Conservation (phyloP, 2,888 invertebrate genomes). For the Invenusta paracnida region DNA sequence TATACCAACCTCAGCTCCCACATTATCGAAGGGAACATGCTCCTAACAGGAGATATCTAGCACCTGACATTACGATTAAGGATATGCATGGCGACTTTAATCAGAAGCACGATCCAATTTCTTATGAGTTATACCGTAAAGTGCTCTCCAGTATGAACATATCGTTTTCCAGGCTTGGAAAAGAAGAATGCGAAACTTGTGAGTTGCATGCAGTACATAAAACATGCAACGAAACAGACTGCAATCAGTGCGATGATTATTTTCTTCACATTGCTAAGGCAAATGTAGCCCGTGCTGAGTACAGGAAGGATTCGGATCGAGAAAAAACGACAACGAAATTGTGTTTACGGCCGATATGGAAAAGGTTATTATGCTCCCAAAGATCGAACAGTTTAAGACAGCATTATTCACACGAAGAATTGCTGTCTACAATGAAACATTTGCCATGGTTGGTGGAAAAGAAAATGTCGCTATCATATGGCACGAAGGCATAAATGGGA, state of each 20-base stretch:
- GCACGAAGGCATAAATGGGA: neutral
- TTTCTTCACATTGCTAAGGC: neutral
- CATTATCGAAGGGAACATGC: neutral
- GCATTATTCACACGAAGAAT: neutral
- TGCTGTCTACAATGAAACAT: constrained; percentile 4
- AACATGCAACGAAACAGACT: neutral
- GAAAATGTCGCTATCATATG: neutral
- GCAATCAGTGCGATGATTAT: neutral
- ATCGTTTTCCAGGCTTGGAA: neutral
- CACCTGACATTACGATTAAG: neutral
- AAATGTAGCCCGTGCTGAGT: neutral
- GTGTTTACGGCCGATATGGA: constrained; percentile 7
- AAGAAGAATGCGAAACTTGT: neutral
- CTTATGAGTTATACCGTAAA: neutral
- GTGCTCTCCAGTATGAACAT: neutral
- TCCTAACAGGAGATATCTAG: neutral
- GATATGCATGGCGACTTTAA: neutral
- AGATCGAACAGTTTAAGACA: neutral
- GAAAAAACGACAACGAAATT: neutral
- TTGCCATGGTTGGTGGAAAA: constrained; percentile 24
- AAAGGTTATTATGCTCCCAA: constrained; percentile 18
- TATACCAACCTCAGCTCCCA: neutral
- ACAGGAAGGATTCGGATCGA: neutral
- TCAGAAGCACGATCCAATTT: neutral
- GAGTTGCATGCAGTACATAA: neutral